These are phyloP conservation scores for Caerostris extrusa DNA, from an alignment of 1,140 invertebrate genomes.

Conservation along the genomic window DNA sequence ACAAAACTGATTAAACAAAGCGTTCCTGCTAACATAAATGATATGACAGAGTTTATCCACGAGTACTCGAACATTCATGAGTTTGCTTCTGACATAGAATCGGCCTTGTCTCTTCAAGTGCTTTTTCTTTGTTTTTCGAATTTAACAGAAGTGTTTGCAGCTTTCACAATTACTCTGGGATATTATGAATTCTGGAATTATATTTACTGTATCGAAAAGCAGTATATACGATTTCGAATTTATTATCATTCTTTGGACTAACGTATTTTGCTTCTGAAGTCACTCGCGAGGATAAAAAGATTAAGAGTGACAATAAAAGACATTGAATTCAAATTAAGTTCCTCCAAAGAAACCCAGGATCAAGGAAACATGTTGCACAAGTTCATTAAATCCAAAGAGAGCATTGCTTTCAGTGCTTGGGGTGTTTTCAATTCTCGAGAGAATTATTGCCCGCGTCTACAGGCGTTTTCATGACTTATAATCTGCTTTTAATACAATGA, in stretches of 20 bases:
- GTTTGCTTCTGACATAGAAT: neutral
- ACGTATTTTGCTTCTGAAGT: neutral
- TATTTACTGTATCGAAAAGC: rapidly evolving
- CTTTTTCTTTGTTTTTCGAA: neutral
- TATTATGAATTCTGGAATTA: neutral
- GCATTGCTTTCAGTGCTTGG: neutral
- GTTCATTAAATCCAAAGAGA: neutral
- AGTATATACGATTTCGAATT: neutral
- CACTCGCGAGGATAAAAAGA: neutral
- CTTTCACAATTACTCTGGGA: neutral
- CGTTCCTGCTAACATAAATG: neutral
- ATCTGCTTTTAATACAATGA: constrained; percentile 8
- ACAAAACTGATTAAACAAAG: neutral
- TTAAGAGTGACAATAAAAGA: neutral
- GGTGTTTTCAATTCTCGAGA: neutral
- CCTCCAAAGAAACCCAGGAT: neutral
- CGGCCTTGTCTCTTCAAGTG: neutral
- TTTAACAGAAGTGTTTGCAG: neutral
- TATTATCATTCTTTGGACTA: neutral
- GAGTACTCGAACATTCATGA: neutral
- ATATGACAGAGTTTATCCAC: neutral
- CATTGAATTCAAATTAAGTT: neutral
- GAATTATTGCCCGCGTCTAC: neutral
- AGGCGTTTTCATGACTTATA: constrained; percentile 3
- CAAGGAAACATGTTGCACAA: neutral